These are phyloP conservation scores for Chelmon rostratus DNA, from an alignment of 2,797 vertebrate genomes.

Conservation along the genomic window DNA sequence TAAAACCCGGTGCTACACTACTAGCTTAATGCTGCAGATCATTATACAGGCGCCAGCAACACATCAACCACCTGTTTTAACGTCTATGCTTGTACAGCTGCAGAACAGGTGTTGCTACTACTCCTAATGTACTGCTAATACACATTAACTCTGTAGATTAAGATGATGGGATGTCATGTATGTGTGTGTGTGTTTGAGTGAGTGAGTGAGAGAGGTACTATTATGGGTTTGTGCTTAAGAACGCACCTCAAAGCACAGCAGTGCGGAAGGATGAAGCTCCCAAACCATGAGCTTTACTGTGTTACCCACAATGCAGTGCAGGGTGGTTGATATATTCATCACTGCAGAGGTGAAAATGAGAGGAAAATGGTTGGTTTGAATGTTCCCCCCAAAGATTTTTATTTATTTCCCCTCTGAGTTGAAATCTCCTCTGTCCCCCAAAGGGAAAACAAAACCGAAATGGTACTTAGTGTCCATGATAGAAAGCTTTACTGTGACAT, in stretches of 20 bases:
- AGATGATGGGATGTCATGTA: constrained; percentile 11
- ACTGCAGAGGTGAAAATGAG: constrained; percentile 63
- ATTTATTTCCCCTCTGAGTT: constrained; percentile 34
- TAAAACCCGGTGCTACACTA: constrained; percentile 79
- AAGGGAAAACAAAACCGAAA: constrained; percentile 70
- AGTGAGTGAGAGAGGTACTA: background rate
- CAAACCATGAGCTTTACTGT: constrained; percentile 68
- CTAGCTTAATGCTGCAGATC: constrained; percentile 76
- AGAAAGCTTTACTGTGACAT: constrained; percentile 78
- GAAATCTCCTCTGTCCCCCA: constrained; percentile 51
- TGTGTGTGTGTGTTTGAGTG: constrained; percentile 9
- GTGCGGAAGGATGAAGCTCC: constrained; percentile 65
- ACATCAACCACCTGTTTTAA: constrained; percentile 49
- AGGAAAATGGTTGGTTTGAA: constrained; percentile 61
- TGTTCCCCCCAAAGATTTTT: constrained; percentile 18
- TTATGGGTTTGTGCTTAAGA: constrained; percentile 51
- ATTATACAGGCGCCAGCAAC: constrained; percentile 71
- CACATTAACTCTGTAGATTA: constrained; percentile 39
- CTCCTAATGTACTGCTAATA: constrained; percentile 51
- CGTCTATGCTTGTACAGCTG: constrained; percentile 64
- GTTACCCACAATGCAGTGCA: constrained; percentile 72
- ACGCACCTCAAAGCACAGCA: constrained; percentile 78
- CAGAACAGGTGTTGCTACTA: constrained; percentile 51
- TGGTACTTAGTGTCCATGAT: constrained; percentile 68
- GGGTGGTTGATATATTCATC: constrained; percentile 23